Evolutionary conservation across 2,113 vertebrate species (phyloP).

Genomic region (Tichodroma muraria): DNA sequence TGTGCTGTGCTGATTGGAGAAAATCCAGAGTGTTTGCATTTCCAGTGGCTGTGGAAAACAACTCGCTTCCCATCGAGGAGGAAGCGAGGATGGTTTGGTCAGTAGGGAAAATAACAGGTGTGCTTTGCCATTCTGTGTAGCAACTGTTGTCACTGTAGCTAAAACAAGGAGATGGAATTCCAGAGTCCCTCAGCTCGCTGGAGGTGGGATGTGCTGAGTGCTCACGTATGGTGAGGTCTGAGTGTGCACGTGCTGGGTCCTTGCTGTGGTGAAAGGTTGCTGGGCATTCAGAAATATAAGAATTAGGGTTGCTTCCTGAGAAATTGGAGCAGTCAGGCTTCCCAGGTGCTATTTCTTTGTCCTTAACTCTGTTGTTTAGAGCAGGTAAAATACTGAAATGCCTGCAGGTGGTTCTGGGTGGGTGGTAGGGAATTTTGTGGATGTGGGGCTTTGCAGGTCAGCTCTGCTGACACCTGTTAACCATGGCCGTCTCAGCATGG

Average conservation of each 20-base stretch:
- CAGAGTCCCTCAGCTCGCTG: not conserved
- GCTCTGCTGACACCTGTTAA: not conserved
- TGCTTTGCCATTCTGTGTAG: not conserved
- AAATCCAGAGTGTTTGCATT: not conserved
- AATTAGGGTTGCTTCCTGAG: not conserved
- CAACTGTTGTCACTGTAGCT: not conserved
- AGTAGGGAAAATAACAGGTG: not conserved
- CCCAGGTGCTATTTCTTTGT: rapidly evolving
- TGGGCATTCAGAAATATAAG: not conserved
- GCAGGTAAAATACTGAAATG: not conserved
- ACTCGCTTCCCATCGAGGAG: not conserved
- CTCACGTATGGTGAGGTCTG: not conserved
- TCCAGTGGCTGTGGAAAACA: not conserved
- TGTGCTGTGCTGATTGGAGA: not conserved
- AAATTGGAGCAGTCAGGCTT: not conserved
- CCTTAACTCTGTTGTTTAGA: not conserved
- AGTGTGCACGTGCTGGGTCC: rapidly evolving
- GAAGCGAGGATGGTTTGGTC: not conserved
- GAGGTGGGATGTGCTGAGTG: not conserved
- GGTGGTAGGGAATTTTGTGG: not conserved
- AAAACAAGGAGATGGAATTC: not conserved
- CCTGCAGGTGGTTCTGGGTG: not conserved
- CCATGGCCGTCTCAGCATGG: not conserved
- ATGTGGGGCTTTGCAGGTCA: not conserved
- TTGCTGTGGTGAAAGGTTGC: not conserved